Evolutionary conservation across 35 echinoderm and acorn worm genomes (phyloP), one percentile per base, ranked within the genome.

Genomic region (Chiridota heheva): DNA sequence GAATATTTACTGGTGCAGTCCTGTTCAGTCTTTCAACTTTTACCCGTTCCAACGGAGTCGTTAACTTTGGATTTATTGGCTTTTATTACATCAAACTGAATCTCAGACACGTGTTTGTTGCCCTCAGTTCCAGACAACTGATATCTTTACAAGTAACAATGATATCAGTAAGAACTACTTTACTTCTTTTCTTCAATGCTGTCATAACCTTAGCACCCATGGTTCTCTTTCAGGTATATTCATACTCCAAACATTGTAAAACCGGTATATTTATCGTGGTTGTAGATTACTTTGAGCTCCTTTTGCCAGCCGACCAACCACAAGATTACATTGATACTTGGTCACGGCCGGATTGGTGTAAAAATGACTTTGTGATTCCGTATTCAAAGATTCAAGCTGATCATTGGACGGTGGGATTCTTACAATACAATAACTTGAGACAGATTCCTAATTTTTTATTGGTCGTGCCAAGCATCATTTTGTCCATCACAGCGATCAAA

Each of bases 401-500:
- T 24, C 84, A 92, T 58, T 98, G 95, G 95, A 81, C 61, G 5
- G 89, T 98, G 34, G 95, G 95, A 7, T 89, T 98, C 59, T 49
- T 98, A 16, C 72, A 82, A 29, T 98, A 98, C 60, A 91, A 90
- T 45, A 73, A 98, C 71, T 29, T 98, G 17, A 87, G 73, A 42
- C 80, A 98, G 43, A 84, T 98, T 28, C 95, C 95, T 40, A 98
- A 98, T 36, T 98, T 98, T 45, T 15, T 98, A 22, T 85, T 98
- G 0, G 95, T 89, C 24, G 35, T 82, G 7, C 95, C 95, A 15
- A 78, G 88, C 42, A 76, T 98, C 40, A 20, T 89, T 12, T 60
- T 98, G 2, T 85, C 78, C 58, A 35, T 66, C 25, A 6, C 44
- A 17, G 89, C 89, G 1, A 36, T 89, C 7, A 33, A 17, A 30